phyloP scores from a whole-genome alignment of 2,797 vertebrate genomes.

The Sebastes itinus region DNA sequence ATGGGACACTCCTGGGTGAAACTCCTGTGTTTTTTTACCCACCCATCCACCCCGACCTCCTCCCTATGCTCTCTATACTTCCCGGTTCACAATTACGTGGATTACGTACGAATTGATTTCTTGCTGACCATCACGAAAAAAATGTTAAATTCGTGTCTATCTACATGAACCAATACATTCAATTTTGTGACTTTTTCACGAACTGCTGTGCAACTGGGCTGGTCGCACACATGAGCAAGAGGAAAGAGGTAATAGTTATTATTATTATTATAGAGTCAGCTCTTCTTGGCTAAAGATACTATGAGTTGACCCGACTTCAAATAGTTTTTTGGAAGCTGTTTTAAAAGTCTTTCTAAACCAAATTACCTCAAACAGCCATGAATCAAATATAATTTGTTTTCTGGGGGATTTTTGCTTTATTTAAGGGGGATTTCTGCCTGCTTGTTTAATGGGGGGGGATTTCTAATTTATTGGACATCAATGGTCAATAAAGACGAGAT shows the following conservation, averaged over 20 bases:
- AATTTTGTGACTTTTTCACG: too few species aligned
- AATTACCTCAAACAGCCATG: neutral
- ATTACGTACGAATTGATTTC: too few species aligned
- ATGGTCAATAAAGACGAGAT: neutral
- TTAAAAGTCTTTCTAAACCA: neutral
- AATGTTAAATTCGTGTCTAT: too few species aligned
- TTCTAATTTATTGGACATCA: neutral
- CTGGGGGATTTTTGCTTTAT: neutral
- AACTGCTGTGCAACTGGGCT: too few species aligned
- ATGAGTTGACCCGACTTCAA: neutral
- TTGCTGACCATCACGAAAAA: too few species aligned
- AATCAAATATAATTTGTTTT: neutral
- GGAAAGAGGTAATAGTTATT: neutral
- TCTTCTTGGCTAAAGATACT: neutral
- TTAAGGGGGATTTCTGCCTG: neutral
- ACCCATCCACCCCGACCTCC: too few species aligned
- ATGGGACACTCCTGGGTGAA: too few species aligned
- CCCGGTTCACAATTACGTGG: too few species aligned
- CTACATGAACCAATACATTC: too few species aligned
- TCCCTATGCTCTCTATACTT: too few species aligned
- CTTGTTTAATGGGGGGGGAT: neutral
- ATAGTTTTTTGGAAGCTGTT: neutral
- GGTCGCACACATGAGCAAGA: neutral
- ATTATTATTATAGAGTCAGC: neutral
- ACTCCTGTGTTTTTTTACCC: too few species aligned